phyloP scores from a whole-genome alignment of 2,113 vertebrate genomes.

The Vulpes ferrilata region DNA sequence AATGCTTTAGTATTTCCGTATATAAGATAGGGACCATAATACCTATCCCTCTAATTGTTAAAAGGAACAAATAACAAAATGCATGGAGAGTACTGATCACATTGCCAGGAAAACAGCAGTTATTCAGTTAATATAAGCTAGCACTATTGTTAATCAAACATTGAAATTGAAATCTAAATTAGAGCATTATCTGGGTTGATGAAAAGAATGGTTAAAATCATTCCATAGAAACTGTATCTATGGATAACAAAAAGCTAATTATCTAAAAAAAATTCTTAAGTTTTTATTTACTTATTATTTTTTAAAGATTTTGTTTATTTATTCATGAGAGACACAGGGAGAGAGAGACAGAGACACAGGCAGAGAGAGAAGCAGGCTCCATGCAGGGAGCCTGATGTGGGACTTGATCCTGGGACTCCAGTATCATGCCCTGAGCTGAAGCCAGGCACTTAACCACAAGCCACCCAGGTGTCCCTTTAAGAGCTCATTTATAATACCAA shows the following conservation, averaged over 20 bases:
- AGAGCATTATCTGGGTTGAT: not conserved
- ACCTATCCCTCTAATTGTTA: not conserved
- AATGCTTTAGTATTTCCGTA: not conserved
- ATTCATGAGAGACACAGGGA: too few species aligned
- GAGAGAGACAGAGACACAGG: too few species aligned
- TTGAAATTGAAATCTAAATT: not conserved
- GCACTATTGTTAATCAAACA: not conserved
- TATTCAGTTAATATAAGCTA: not conserved
- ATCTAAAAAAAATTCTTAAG: not conserved
- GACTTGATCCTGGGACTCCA: too few species aligned
- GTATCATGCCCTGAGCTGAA: too few species aligned
- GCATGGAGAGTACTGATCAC: not conserved
- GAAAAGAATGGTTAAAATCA: not conserved
- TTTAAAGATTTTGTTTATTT: too few species aligned
- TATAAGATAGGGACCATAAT: not conserved
- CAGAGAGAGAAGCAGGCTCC: too few species aligned
- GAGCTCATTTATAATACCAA: not conserved
- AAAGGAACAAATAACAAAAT: not conserved
- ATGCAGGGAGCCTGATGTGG: too few species aligned
- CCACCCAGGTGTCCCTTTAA: too few species aligned
- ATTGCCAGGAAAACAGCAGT: not conserved
- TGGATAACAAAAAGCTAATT: not conserved
- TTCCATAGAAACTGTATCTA: not conserved
- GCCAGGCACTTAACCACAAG: too few species aligned
- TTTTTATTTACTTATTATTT: too few species aligned